Evolutionary conservation across 2,797 vertebrate species (phyloP), one percentile per base, ranked within the genome.

Genomic region (Yasuhikotakia modesta): DNA sequence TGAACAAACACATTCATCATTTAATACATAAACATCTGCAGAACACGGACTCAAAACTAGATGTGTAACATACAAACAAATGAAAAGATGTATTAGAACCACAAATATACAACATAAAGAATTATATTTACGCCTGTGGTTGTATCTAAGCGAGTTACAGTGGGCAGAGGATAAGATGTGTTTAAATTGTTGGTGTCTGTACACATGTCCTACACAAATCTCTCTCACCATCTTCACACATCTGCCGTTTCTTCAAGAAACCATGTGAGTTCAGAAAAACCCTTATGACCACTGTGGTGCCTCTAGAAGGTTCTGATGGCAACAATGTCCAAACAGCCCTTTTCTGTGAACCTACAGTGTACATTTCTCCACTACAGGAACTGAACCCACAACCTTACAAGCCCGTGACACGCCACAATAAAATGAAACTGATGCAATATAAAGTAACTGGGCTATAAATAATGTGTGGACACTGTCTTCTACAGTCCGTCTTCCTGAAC

Each of bases 381-480:
- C 8, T 58, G 22, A 27, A 27, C 22, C 24, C 24, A 60, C 57
- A 60, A 30, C 13, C 24, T 24, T 17, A 57, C 22, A 30, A 16
- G 22, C 22, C 7, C 4, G 8, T 21, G 19, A 22, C 21, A 22
- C 24, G 16, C 14, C 6, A 5, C 22, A 30, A 16, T 12, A 14
- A 6, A 27, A 30, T 61, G 12, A 21, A 27, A n/a, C 39, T 70
- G 75, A 70, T 50, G 66, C 55, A 77, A 77, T 24, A 69, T 50
- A 77, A 52, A 50, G 66, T 19, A 77, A 61, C 24, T 2, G 39
- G 2, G 8, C 21, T 63, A 27, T 65, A 22, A 73, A 73, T 73
- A 63, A 73, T n/a, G 10, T 14, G 22, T 8, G 16, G 27, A 61
- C 24, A 4, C 14, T 24, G 72, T 64, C 48, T 50, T n/a, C 16